Conservation (phyloP, 2,797 vertebrate species). For the Semaprochilodus insignis region DNA sequence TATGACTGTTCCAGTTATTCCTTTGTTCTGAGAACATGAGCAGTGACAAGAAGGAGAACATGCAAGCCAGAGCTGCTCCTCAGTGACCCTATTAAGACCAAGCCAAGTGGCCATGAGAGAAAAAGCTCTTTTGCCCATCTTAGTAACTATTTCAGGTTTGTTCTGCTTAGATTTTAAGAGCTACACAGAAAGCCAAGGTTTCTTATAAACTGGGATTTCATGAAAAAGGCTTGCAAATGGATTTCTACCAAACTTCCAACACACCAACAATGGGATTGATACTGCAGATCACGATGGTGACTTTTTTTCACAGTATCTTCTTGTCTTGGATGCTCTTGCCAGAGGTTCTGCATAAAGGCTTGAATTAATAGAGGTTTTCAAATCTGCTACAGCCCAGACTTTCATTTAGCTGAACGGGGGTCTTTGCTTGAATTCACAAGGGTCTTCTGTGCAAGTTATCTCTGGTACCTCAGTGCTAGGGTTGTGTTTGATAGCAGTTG, state of each 20-base stretch:
- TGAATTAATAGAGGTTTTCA: background rate
- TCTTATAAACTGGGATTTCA: no score
- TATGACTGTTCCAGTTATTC: background rate
- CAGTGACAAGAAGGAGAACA: background rate
- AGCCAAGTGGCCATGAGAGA: no score
- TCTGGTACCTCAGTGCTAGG: background rate
- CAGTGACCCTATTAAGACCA: background rate
- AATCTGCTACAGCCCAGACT: background rate
- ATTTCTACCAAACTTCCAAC: no score
- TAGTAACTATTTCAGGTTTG: no score
- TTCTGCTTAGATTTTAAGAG: no score
- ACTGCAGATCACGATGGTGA: background rate
- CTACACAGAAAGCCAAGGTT: no score
- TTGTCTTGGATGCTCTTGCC: background rate
- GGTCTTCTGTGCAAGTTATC: conserved; percentile 4
- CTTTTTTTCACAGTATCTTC: background rate
- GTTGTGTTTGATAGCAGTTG: background rate
- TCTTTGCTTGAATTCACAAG: background rate
- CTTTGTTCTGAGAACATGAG: background rate
- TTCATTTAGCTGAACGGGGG: background rate
- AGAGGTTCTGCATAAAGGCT: background rate
- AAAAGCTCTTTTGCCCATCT: no score
- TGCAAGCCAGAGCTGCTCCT: background rate
- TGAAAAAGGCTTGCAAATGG: no score
- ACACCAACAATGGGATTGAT: background rate